These are phyloP conservation scores for Poecilia gillii DNA, from an alignment of 2,797 vertebrate genomes.

Conservation along the genomic window DNA sequence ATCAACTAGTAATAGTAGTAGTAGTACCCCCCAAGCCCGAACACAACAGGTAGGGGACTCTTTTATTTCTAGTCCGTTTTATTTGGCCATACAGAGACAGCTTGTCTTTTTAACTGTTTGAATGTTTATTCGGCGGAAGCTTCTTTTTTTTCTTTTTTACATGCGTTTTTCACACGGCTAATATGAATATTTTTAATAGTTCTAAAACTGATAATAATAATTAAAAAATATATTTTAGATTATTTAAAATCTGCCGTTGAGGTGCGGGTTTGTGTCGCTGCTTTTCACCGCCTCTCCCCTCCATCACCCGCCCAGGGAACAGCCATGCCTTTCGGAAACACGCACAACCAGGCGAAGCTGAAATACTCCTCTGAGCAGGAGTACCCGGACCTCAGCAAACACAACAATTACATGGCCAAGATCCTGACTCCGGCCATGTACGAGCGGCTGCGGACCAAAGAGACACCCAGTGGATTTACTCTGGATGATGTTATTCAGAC, in stretches of 20 bases:
- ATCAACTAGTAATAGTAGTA: slow-evolving; percentile 68
- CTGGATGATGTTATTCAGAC: slow-evolving; percentile 96
- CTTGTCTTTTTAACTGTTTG: neutral
- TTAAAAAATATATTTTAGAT: neutral
- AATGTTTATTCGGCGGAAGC: neutral
- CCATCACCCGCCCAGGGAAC: slow-evolving; percentile 69
- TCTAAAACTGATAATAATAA: too few relatives aligned
- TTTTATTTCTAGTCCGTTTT: neutral
- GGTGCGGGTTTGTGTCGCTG: neutral
- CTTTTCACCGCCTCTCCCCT: slow-evolving; percentile 30
- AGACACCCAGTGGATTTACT: slow-evolving; percentile 91
- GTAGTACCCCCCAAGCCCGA: slow-evolving; percentile 63
- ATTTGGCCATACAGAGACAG: neutral
- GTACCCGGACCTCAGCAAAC: slow-evolving; percentile 89
- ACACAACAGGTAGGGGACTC: slow-evolving; percentile 66
- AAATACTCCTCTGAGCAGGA: slow-evolving; percentile 83
- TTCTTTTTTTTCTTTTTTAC: too few relatives aligned
- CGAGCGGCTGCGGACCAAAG: slow-evolving; percentile 84
- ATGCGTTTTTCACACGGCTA: neutral
- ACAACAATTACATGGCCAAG: slow-evolving; percentile 98
- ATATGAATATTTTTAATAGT: neutral
- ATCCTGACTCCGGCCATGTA: slow-evolving; percentile 89
- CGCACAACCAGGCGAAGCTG: slow-evolving; percentile 91
- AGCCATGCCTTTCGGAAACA: slow-evolving; percentile 96
- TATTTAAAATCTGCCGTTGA: neutral